These are phyloP conservation scores for Lasioglossum villosulum DNA, from an alignment of 2,888 invertebrate genomes.

Conservation along the genomic window DNA sequence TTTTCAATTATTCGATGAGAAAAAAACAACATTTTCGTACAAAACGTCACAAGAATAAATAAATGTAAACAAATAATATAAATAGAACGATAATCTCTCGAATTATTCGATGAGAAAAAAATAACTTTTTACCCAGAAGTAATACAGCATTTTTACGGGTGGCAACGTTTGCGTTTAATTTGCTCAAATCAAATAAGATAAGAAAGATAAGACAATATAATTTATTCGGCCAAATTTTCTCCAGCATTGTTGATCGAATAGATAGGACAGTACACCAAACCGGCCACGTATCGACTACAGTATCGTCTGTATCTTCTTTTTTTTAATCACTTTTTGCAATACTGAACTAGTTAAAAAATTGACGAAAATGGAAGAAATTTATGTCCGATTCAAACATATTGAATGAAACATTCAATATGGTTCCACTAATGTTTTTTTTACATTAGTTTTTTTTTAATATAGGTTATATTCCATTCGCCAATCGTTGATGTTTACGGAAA, in stretches of 20 bases:
- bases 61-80: not conserved
- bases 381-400: not conserved
- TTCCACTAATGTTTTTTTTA: not conserved
- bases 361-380: not conserved
- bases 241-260: slow-evolving; percentile 41
- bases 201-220: slow-evolving; percentile 49
- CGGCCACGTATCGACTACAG: slow-evolving; percentile 50
- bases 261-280: slow-evolving; percentile 30
- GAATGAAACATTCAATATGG: not conserved
- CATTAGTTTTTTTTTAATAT: not conserved
- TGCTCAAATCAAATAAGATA: slow-evolving; percentile 47
- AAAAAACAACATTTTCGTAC: no score
- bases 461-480: not conserved
- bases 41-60: no score
- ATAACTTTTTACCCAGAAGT: slow-evolving; percentile 79
- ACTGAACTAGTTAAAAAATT: not conserved
- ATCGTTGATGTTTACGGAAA: not conserved
- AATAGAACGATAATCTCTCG: not conserved
- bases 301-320: slow-evolving; percentile 10
- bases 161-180: slow-evolving; percentile 38
- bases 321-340: not conserved
- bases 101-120: not conserved
- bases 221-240: slow-evolving; percentile 39
- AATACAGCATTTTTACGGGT: slow-evolving; percentile 80
- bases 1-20: no score